Conservation (phyloP, 2,113 vertebrate genomes). For the Ceratotherium simum region DNA sequence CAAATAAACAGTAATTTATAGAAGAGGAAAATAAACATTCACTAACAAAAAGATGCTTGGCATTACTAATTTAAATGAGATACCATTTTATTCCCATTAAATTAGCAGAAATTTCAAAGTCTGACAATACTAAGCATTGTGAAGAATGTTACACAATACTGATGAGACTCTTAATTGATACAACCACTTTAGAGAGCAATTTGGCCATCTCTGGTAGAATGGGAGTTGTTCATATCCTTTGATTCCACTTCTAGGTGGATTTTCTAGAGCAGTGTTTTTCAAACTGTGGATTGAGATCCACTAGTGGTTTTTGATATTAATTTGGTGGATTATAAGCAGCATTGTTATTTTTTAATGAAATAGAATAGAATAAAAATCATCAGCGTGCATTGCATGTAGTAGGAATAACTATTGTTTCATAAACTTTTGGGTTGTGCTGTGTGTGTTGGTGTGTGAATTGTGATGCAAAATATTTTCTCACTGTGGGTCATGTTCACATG, state of each 20-base stretch:
- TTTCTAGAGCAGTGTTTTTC: background rate
- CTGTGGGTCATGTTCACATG: background rate
- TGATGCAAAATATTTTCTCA: background rate
- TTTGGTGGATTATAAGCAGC: background rate
- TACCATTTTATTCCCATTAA: background rate
- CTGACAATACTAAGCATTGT: background rate
- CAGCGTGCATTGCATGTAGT: background rate
- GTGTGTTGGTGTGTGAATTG: background rate
- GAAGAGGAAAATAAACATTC: background rate
- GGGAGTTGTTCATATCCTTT: background rate
- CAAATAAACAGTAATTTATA: background rate
- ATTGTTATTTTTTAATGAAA: background rate
- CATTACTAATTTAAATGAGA: conserved; percentile 12
- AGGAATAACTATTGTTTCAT: background rate
- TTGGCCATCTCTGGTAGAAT: background rate
- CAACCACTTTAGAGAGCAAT: background rate
- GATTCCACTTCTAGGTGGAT: background rate
- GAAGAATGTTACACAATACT: background rate
- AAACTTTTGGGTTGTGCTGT: background rate
- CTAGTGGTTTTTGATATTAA: background rate
- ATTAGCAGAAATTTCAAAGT: conserved; percentile 3
- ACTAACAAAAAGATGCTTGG: background rate
- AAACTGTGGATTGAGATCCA: background rate
- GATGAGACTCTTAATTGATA: background rate
- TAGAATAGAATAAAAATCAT: background rate